phyloP scores from a whole-genome alignment of 2,888 invertebrate genomes.

The Papilio gigon region DNA sequence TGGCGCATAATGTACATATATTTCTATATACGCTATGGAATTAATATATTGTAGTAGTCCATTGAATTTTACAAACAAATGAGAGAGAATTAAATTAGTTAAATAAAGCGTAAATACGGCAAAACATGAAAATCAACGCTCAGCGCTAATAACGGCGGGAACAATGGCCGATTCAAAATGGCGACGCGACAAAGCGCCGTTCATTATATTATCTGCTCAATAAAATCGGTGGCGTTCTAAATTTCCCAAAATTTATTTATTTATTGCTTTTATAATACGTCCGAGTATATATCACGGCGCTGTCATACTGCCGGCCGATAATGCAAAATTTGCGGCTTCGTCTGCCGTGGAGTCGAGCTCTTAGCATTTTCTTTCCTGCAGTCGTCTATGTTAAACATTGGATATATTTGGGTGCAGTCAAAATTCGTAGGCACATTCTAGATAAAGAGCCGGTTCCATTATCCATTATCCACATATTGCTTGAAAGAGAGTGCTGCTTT shows the following conservation, averaged over 20 bases:
- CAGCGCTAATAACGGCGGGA: constrained; percentile 38
- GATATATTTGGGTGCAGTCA: background rate
- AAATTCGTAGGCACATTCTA: too few relatives aligned
- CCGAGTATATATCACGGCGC: constrained; percentile 78
- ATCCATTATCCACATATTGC: too few relatives aligned
- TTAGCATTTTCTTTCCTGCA: background rate
- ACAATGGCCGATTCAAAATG: constrained; percentile 53
- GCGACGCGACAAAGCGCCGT: constrained; percentile 54
- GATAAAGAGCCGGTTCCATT: too few relatives aligned
- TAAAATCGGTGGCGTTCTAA: constrained; percentile 77
- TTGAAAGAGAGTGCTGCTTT: too few relatives aligned
- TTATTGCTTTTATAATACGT: constrained; percentile 82
- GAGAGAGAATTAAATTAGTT: constrained; percentile 37
- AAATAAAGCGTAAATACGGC: constrained; percentile 40
- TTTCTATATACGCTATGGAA: background rate
- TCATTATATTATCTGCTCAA: constrained; percentile 71
- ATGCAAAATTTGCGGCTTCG: constrained; percentile 75
- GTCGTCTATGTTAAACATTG: background rate
- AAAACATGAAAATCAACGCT: constrained; percentile 40
- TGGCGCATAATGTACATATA: background rate
- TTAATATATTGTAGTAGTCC: constrained; percentile 25
- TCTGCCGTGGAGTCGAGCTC: constrained; percentile 55
- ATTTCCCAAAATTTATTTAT: constrained; percentile 80
- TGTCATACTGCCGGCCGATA: constrained; percentile 80
- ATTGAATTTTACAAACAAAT: constrained; percentile 32